A percentile compares a stretch with the other conserved stretches of the same genome.
These are phyloP conservation scores for Thryonomys swinderianus DNA, from an alignment of 2,113 vertebrate species.

Conservation along the genomic window DNA sequence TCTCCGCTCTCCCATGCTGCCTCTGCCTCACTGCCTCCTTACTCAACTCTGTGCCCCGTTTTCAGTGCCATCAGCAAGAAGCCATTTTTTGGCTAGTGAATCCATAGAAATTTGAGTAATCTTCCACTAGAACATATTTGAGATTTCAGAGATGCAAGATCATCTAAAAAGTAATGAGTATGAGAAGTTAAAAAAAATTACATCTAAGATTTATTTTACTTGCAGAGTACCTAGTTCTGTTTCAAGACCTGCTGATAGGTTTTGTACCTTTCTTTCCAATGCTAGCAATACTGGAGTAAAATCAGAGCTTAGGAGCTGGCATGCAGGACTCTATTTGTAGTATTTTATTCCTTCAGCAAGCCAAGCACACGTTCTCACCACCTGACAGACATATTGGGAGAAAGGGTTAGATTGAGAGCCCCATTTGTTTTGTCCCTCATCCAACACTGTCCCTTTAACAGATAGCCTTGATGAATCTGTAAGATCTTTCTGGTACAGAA, in stretches of 20 bases:
- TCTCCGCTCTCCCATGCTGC: background rate
- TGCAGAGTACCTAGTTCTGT: background rate
- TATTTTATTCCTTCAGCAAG: conserved; percentile 38
- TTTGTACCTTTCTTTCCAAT: background rate
- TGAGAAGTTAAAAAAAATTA: conserved; percentile 14
- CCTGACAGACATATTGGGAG: conserved; percentile 5
- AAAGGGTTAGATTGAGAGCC: background rate
- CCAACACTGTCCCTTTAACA: conserved; percentile 49
- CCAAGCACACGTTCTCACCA: background rate
- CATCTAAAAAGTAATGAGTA: background rate
- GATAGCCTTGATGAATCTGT: conserved; percentile 39
- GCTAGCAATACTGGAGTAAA: conserved; percentile 10
- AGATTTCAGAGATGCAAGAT: background rate
- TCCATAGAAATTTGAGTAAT: conserved; percentile 18
- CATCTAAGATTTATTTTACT: conserved; percentile 12
- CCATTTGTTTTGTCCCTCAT: conserved; percentile 28
- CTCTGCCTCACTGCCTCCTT: background rate
- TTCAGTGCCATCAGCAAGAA: background rate
- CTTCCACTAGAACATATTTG: background rate
- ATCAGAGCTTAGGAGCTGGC: background rate
- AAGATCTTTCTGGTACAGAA: conserved; percentile 52
- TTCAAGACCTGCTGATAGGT: background rate
- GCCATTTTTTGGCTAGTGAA: background rate
- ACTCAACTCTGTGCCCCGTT: background rate
- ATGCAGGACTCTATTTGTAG: background rate